Base-by-base conservation (phyloP, 2,113 vertebrate species). In the Anguilla japonica region DNA sequence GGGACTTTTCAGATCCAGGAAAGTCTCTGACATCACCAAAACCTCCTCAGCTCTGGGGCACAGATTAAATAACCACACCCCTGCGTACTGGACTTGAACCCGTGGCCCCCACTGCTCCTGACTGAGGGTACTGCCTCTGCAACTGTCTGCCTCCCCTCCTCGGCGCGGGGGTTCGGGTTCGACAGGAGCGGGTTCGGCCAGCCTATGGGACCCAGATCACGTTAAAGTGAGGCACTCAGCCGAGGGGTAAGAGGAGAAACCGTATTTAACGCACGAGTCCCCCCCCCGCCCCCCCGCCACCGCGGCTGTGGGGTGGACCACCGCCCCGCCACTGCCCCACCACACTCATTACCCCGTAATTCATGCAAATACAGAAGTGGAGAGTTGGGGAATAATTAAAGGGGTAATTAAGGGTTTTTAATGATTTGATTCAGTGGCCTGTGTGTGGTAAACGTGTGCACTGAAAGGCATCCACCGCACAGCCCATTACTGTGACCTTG, bases 401-500 rank as follows among this genome's bases (percentile, higher is more conserved):
- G 88, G 93, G 93, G 95, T 96, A 96, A 96, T 96, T 96, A 95
- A 93, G 92, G 91, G 92, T 95, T 94, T 95, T 95, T 95, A 96
- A 96, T 95, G 94, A 96, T 96, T 96, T 96, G 95, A 96, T 95
- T 96, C 95, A 96, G 93, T 95, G 95, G 93, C 91, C 93, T 91
- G 57, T 84, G 92, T 90, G 85, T 84, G 86, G 88, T 91, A 90
- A 88, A 85, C 57, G 91, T 92, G 88, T 88, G 93, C 94, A 88
- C 86, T 94, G 93, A 90, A 93, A 94, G 89, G 94, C 95, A 94
- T 89, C 95, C 95, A 96, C 94, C 95, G 95, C 94, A 93, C 90
- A 90, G 93, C 93, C 94, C 92, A 96, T 96, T 96, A 96, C 92
- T 87, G 89, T 95, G 95, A 96, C 95, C 95, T 96, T 96, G 95